phyloP scores from a whole-genome alignment of 1,140 invertebrate genomes.

The Calosoma granatense region DNA sequence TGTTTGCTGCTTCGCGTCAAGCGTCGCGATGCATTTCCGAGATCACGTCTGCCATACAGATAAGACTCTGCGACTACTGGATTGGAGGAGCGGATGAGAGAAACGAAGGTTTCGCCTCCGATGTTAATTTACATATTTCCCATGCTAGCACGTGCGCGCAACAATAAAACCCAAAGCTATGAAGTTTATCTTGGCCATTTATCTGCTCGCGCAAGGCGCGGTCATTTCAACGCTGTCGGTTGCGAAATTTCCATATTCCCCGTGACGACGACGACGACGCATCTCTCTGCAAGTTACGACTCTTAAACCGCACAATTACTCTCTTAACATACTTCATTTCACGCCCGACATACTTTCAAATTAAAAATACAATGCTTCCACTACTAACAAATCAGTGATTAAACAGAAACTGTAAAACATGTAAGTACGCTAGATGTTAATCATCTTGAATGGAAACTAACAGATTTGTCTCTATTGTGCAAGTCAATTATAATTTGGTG shows the following conservation, averaged over 20 bases:
- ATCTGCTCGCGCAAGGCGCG: background rate
- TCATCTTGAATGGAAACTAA: no score
- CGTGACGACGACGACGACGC: background rate
- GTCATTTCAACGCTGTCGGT: background rate
- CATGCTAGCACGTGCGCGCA: constrained; percentile 5
- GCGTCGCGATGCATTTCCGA: background rate
- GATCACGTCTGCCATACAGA: background rate
- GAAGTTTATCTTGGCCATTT: background rate
- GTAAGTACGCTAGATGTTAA: no score
- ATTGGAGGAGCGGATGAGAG: background rate
- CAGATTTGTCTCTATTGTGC: no score
- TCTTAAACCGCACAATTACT: no score
- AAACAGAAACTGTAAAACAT: no score
- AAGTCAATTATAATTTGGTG: no score
- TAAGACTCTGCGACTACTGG: background rate
- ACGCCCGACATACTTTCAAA: no score
- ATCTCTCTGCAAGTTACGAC: no score
- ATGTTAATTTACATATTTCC: constrained; percentile 7
- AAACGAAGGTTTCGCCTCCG: background rate
- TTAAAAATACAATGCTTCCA: no score
- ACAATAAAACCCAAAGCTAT: constrained; percentile 2
- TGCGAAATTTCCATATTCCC: background rate
- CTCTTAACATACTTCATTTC: no score
- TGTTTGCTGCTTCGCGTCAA: background rate
- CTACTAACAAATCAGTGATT: no score